A percentile compares a stretch with the other conserved stretches of the same genome.
These are phyloP conservation scores for Lucilia cuprina DNA, from an alignment of 1,140 invertebrate species.

Conservation along the genomic window DNA sequence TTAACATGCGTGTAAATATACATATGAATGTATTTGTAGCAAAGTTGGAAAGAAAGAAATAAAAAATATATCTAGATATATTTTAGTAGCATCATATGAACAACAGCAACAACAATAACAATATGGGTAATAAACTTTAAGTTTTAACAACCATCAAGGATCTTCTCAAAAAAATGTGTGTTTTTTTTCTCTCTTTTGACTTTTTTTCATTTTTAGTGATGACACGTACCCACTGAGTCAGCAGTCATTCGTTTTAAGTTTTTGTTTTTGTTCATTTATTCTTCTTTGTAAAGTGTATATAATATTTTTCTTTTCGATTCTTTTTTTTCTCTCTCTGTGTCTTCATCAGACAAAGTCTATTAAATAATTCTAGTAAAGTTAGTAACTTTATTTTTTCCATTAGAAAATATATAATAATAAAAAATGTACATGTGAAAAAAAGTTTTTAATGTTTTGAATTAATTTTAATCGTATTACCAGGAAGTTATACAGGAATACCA, in stretches of 20 bases:
- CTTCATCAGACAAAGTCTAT: too few relatives aligned
- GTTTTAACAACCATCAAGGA: constrained; percentile 2
- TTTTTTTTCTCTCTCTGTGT: neutral
- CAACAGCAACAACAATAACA: neutral
- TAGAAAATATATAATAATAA: neutral
- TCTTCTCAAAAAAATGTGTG: neutral
- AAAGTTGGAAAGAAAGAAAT: too few relatives aligned
- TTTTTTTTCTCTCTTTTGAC: too few relatives aligned
- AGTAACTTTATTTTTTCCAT: neutral
- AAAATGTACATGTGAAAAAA: neutral
- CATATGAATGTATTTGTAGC: too few relatives aligned
- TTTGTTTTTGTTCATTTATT: neutral
- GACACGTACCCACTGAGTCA: constrained; percentile 9
- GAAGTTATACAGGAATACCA: neutral
- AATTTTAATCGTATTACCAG: neutral
- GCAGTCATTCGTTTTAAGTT: neutral
- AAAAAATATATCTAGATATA: neutral
- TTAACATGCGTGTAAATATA: too few relatives aligned
- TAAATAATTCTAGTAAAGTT: too few relatives aligned
- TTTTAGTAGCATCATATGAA: neutral
- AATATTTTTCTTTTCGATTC: too few relatives aligned
- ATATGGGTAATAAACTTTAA: constrained; percentile 1
- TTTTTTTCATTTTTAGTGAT: neutral
- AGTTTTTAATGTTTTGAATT: neutral
- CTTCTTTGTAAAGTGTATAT: neutral